Conservation (phyloP, 2,797 vertebrate species). For the Brachyrhaphis roseni region DNA sequence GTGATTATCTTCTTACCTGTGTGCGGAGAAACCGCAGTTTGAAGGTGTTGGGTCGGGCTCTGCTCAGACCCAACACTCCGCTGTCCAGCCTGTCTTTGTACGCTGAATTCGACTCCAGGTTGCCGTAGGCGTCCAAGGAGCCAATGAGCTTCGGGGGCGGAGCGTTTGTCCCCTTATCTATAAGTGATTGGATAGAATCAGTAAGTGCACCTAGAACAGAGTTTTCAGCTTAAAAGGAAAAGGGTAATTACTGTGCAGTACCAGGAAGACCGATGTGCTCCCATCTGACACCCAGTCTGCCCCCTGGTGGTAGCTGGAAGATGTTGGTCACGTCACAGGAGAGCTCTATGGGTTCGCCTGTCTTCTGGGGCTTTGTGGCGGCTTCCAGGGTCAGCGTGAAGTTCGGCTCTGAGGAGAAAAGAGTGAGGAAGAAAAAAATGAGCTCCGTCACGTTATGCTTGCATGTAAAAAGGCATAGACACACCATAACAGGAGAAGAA, state of each 20-base stretch:
- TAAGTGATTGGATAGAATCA: slow-evolving; percentile 7
- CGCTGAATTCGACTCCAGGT: slow-evolving; percentile 74
- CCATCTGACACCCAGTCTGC: slow-evolving; percentile 87
- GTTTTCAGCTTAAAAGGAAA: background rate
- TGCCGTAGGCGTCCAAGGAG: slow-evolving; percentile 85
- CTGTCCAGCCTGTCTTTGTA: slow-evolving; percentile 81
- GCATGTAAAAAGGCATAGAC: background rate
- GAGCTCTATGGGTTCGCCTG: slow-evolving; percentile 87
- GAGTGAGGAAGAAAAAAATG: background rate
- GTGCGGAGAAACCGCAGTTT: slow-evolving; percentile 89
- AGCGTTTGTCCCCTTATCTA: slow-evolving; percentile 20
- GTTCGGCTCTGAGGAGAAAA: slow-evolving; percentile 79
- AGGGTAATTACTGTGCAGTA: slow-evolving; percentile 2
- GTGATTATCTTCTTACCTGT: slow-evolving; percentile 47
- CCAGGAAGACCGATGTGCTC: slow-evolving; percentile 79
- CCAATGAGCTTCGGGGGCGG: slow-evolving; percentile 74
- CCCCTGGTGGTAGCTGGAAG: slow-evolving; percentile 43
- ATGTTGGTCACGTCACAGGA: slow-evolving; percentile 82
- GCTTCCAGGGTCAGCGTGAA: slow-evolving; percentile 76
- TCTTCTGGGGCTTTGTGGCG: slow-evolving; percentile 74
- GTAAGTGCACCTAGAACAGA: too few relatives aligned
- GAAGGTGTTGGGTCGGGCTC: slow-evolving; percentile 81
- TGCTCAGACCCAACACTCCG: slow-evolving; percentile 83
- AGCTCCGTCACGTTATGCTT: background rate
- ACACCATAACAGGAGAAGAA: background rate